Evolutionary conservation across 2,888 invertebrate genomes (phyloP).

Genomic region (Dione juno): DNA sequence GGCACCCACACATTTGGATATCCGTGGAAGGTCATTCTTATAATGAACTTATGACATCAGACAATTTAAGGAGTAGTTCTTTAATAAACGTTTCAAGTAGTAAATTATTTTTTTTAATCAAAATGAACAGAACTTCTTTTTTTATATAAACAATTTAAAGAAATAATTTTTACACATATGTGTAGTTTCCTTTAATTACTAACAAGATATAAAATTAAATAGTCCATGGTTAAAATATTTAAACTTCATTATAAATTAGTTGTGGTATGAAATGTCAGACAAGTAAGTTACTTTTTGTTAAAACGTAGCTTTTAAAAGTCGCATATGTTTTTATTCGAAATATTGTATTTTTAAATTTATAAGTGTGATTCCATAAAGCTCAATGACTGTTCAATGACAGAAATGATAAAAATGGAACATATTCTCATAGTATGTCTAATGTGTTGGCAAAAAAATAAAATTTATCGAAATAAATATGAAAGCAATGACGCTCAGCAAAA

Average conservation of each 20-base stretch:
- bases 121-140: too few relatives aligned
- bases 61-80: slow-evolving; percentile 36
- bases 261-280: neutral
- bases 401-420: slow-evolving; percentile 25
- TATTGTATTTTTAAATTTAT: slow-evolving; percentile 10
- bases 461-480: slow-evolving; percentile 26
- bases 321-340: neutral
- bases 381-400: slow-evolving; percentile 25
- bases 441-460: slow-evolving; percentile 9
- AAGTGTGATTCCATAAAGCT: slow-evolving; percentile 12
- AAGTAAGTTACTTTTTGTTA: neutral
- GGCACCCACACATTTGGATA: slow-evolving; percentile 38
- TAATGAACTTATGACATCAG: slow-evolving; percentile 45
- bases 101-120: neutral
- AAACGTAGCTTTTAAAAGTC: neutral
- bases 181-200: neutral
- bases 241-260: neutral
- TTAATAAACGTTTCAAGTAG: slow-evolving; percentile 17
- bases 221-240: neutral
- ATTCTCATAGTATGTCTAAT: slow-evolving; percentile 7
- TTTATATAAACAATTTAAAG: too few relatives aligned
- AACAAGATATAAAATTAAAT: neutral
- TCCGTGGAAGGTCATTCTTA: slow-evolving; percentile 39
- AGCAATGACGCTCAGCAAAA: slow-evolving; percentile 47
- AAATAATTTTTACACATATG: neutral